Evolutionary conservation across 2,888 invertebrate genomes (phyloP).

Genomic region (Lacanobia oleracea): DNA sequence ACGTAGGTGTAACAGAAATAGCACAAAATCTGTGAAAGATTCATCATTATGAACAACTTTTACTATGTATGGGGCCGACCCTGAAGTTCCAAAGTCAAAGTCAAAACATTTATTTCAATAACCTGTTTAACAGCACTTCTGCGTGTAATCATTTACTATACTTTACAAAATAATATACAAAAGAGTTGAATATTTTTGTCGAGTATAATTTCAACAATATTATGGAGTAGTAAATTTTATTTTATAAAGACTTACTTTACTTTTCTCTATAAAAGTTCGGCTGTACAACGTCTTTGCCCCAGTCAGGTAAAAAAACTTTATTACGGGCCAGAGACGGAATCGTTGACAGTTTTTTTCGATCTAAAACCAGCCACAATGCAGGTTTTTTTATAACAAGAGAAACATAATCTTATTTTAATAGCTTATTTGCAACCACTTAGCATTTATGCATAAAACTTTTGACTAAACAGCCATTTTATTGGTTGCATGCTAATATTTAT

Average conservation of each 20-base stretch:
- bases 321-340: background rate
- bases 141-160: too few relatives aligned
- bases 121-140: too few relatives aligned
- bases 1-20: too few relatives aligned
- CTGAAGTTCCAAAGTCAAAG: too few relatives aligned
- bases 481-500: slow-evolving; percentile 22
- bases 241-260: background rate
- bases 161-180: too few relatives aligned
- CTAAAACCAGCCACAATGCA: slow-evolving; percentile 5
- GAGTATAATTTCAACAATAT: too few relatives aligned
- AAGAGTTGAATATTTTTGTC: too few relatives aligned
- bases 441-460: slow-evolving; percentile 50
- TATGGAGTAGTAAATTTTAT: too few relatives aligned
- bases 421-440: slow-evolving; percentile 53
- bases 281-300: background rate
- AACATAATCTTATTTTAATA: slow-evolving; percentile 38
- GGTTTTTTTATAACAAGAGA: slow-evolving; percentile 34
- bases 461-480: slow-evolving; percentile 33
- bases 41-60: too few relatives aligned
- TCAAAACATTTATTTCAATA: too few relatives aligned
- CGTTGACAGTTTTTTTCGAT: slow-evolving; percentile 29
- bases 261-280: background rate
- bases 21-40: too few relatives aligned
- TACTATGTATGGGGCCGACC: too few relatives aligned
- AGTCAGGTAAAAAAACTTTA: slow-evolving; percentile 23